Conservation (phyloP, 2,113 vertebrate genomes). For the Lamprotornis superbus region DNA sequence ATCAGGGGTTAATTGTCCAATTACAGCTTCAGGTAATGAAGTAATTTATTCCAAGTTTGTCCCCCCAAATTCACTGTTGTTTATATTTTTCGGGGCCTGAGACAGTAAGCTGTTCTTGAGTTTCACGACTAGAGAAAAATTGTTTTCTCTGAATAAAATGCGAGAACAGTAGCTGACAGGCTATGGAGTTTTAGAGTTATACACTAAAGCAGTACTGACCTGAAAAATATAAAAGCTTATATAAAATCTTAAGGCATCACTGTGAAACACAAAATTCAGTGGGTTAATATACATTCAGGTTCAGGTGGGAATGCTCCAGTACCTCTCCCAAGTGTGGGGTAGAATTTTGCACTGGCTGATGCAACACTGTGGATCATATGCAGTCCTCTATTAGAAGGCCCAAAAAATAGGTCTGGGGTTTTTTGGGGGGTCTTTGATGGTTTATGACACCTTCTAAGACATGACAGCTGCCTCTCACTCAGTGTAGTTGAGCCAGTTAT, state of each 20-base stretch:
- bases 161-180: not conserved
- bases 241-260: not conserved
- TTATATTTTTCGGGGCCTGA: not conserved
- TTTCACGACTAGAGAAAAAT: not conserved
- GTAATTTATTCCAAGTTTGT: not conserved
- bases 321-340: rapidly evolving
- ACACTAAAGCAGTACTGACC: not conserved
- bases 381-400: not conserved
- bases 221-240: not conserved
- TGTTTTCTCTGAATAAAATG: not conserved
- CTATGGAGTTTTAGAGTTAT: not conserved
- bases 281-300: not conserved
- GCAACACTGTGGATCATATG: not conserved
- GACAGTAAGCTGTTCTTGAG: not conserved
- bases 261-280: not conserved
- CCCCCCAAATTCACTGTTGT: not conserved
- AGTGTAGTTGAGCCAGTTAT: too few relatives aligned
- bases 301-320: rapidly evolving
- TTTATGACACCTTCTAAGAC: not conserved
- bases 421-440: not conserved
- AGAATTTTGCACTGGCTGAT: not conserved
- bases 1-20: not conserved
- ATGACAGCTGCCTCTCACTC: not conserved
- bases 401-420: not conserved
- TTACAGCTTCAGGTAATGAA: not conserved